phyloP scores from a whole-genome alignment of 2,888 invertebrate species.

The Ectobius pallidus region DNA sequence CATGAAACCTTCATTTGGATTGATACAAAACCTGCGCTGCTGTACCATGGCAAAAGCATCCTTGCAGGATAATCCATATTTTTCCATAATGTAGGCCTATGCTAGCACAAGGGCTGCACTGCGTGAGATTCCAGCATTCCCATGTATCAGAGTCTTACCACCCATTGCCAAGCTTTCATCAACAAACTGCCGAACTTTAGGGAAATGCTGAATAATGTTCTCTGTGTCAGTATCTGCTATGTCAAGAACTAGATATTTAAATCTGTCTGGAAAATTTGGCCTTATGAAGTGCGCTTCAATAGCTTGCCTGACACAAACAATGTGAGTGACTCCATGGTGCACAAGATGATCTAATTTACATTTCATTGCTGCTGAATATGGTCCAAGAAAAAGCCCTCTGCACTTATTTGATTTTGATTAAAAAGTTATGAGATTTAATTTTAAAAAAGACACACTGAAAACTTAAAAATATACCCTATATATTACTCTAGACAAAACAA shows the following conservation, averaged over 20 bases:
- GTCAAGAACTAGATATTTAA: conserved; percentile 64
- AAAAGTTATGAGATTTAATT: no score
- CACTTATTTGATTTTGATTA: no score
- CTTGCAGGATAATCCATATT: conserved; percentile 62
- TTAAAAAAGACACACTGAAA: no score
- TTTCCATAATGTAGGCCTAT: conserved; percentile 73
- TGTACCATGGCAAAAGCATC: conserved; percentile 66
- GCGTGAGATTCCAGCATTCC: conserved; percentile 71
- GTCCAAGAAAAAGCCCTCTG: conserved; percentile 69
- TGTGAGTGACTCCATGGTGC: conserved; percentile 67
- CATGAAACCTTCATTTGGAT: conserved; percentile 70
- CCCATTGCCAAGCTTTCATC: conserved; percentile 63
- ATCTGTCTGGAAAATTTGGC: conserved; percentile 66
- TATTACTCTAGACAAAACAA: no score
- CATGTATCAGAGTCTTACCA: conserved; percentile 70
- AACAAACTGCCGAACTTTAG: conserved; percentile 64
- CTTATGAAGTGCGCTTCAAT: conserved; percentile 67
- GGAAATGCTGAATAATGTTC: conserved; percentile 70
- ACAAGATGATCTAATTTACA: conserved; percentile 60
- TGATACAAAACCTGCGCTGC: conserved; percentile 67
- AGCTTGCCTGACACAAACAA: conserved; percentile 69
- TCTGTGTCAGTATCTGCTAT: conserved; percentile 67
- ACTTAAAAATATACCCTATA: no score
- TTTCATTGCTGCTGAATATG: conserved; percentile 66
- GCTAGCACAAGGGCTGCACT: conserved; percentile 72